These are phyloP conservation scores for cattle (Bos taurus) DNA, from an alignment of 2,113 vertebrate genomes.

Conservation along the genomic window DNA sequence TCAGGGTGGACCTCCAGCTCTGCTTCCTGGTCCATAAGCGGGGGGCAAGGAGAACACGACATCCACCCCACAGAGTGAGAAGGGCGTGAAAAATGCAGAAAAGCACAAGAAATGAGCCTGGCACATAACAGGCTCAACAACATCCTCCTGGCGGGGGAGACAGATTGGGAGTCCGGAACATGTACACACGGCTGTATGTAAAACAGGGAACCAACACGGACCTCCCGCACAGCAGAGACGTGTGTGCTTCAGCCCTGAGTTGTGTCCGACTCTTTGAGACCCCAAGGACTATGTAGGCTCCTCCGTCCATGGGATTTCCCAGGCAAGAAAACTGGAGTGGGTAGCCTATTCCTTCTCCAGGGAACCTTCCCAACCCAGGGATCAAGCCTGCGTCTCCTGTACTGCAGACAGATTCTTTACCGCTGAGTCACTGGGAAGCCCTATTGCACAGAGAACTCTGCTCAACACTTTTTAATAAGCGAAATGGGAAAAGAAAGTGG, in stretches of 20 bases:
- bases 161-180: background rate
- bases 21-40: fast-evolving
- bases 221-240: fast-evolving
- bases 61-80: background rate
- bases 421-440: background rate
- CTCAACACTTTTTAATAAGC: background rate
- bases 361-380: background rate
- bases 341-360: background rate
- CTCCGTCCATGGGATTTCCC: background rate
- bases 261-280: background rate
- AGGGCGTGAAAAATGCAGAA: background rate
- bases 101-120: fast-evolving
- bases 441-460: background rate
- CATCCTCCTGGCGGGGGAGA: background rate
- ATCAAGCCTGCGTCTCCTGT: background rate
- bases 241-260: background rate
- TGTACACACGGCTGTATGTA: fast-evolving
- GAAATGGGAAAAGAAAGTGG: background rate
- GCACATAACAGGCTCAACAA: fast-evolving
- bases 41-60: background rate
- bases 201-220: background rate
- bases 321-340: background rate
- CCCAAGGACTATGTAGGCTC: background rate
- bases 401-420: background rate
- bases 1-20: background rate